Conservation (phyloP, 2,888 invertebrate species). For the Ceramica pisi region DNA sequence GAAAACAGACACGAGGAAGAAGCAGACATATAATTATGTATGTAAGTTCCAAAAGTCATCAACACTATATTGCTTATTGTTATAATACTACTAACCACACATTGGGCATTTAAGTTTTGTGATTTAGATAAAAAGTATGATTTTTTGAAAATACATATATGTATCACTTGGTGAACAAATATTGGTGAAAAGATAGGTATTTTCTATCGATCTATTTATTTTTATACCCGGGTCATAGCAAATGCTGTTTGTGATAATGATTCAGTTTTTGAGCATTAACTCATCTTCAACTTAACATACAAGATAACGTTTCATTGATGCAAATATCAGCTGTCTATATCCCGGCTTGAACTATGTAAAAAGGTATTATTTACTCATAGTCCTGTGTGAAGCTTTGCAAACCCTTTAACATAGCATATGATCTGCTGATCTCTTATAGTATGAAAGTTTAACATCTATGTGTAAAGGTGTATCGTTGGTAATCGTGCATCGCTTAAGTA, state of each 20-base stretch:
- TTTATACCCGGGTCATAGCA: neutral
- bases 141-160: constrained; percentile 7
- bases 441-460: neutral
- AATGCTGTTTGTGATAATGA: constrained; percentile 2
- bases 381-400: neutral
- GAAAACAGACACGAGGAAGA: too few relatives aligned
- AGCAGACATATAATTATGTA: too few relatives aligned
- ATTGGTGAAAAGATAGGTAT: neutral
- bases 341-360: constrained; percentile 11
- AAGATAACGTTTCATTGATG: constrained; percentile 17
- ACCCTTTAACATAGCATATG: neutral
- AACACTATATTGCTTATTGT: too few relatives aligned
- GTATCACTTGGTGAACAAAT: neutral
- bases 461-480: constrained; percentile 34
- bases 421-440: neutral
- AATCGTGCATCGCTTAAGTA: constrained; percentile 53
- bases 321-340: constrained; percentile 5
- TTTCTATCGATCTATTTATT: neutral
- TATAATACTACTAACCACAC: too few relatives aligned
- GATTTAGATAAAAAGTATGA: neutral
- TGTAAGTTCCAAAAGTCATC: too few relatives aligned
- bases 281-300: too few relatives aligned
- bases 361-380: neutral
- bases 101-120: neutral
- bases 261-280: neutral